A percentile compares a stretch with the other conserved stretches of the same genome.
Conservation (phyloP, 2,888 invertebrate species). For the Drosophila eohydei region DNA sequence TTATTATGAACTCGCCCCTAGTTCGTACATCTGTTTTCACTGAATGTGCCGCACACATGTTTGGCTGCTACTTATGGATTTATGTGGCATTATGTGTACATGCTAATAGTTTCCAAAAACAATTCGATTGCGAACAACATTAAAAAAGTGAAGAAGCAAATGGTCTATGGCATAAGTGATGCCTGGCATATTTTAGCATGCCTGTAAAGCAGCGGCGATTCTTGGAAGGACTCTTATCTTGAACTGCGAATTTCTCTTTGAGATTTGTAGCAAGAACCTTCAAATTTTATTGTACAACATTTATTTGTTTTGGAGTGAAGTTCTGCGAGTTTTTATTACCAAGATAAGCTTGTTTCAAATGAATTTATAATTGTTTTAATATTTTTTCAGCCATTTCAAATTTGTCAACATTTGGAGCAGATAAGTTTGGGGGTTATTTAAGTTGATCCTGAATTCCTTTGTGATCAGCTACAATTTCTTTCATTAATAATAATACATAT, state of each 20-base stretch:
- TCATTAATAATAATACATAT: no score
- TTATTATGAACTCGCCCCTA: conserved; percentile 36
- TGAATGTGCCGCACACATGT: conserved; percentile 31
- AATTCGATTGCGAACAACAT: neutral
- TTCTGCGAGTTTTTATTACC: neutral
- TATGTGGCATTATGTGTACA: conserved; percentile 8
- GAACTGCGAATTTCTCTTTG: neutral
- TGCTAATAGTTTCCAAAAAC: conserved; percentile 1
- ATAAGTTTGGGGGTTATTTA: no score
- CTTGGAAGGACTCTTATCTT: neutral
- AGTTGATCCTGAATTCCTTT: no score
- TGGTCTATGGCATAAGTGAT: conserved; percentile 3
- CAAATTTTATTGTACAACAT: neutral
- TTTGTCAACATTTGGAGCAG: no score
- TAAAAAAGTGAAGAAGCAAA: neutral
- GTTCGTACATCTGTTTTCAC: conserved; percentile 60
- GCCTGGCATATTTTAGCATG: neutral
- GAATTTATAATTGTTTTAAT: neutral
- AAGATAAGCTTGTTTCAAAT: neutral
- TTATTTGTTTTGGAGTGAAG: neutral
- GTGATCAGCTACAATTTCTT: no score
- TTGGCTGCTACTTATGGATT: conserved; percentile 4
- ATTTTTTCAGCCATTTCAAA: neutral
- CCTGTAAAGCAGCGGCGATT: conserved; percentile 10
- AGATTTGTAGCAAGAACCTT: neutral